Evolutionary conservation across 1,140 invertebrate genomes (phyloP).

Genomic region (Diprion similis): DNA sequence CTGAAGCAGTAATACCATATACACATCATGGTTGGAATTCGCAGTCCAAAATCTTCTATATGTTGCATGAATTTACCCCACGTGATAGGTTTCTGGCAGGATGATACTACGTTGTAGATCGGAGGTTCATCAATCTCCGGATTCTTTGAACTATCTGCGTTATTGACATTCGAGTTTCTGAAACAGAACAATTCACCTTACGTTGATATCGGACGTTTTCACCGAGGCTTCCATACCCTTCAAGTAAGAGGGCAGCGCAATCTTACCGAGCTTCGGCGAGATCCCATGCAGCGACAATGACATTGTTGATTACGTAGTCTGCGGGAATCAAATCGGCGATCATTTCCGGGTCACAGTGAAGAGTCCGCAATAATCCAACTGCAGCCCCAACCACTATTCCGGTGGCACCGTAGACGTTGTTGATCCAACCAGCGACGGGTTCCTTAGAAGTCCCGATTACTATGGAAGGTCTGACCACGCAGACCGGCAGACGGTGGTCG

Average conservation of each 20-base stretch:
- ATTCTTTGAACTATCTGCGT: constrained; percentile 2
- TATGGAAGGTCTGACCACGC: constrained; percentile 76
- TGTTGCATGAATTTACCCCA: constrained; percentile 65
- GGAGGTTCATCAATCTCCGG: constrained; percentile 43
- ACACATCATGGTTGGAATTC: constrained; percentile 50
- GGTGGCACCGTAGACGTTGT: constrained; percentile 84
- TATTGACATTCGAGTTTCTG: constrained; percentile 19
- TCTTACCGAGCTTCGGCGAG: constrained; percentile 60
- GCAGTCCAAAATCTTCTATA: constrained; percentile 51
- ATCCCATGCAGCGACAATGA: constrained; percentile 77
- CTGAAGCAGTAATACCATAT: constrained; percentile 66
- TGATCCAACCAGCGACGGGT: constrained; percentile 79
- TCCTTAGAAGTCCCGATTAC: constrained; percentile 80
- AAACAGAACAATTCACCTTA: constrained; percentile 4
- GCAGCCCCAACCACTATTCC: constrained; percentile 73
- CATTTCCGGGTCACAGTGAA: constrained; percentile 69
- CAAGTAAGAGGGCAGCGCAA: background rate
- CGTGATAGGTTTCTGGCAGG: constrained; percentile 64
- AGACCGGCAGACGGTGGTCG: constrained; percentile 73
- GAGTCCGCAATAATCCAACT: constrained; percentile 75
- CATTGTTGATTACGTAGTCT: constrained; percentile 84
- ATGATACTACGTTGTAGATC: constrained; percentile 68
- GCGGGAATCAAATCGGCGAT: constrained; percentile 87
- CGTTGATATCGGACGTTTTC: too few relatives aligned
- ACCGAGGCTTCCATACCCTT: too few relatives aligned